Evolutionary conservation across 2,888 invertebrate species (phyloP).

Genomic region (Andricus quercusramuli): DNA sequence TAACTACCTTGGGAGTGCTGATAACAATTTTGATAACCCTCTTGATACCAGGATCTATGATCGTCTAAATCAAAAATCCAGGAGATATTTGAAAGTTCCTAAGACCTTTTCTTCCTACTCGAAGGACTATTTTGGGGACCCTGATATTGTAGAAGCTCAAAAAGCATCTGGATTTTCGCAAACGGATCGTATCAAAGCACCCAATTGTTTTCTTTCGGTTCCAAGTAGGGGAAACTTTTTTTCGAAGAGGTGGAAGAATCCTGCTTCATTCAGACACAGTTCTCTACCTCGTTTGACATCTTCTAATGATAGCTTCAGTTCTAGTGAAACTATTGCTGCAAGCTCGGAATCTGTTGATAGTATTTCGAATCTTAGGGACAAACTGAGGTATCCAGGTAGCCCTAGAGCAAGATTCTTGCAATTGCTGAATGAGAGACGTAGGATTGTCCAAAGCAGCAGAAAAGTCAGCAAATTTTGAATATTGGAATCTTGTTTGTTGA

Average conservation of each 20-base stretch:
- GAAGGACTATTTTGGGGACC: neutral
- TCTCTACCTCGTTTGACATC: constrained; percentile 16
- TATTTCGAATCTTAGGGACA: constrained; percentile 56
- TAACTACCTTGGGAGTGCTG: neutral
- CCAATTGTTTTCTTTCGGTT: neutral
- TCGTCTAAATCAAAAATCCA: neutral
- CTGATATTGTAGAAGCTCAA: neutral
- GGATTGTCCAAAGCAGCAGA: constrained; percentile 68
- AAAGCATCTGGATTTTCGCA: neutral
- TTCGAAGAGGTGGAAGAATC: constrained; percentile 25
- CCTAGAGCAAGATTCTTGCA: constrained; percentile 70
- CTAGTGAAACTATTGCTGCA: constrained; percentile 39
- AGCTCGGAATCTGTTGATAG: constrained; percentile 58
- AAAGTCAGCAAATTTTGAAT: constrained; percentile 55
- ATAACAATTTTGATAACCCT: neutral
- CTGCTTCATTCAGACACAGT: neutral
- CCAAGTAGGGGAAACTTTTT: neutral
- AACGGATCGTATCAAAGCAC: neutral
- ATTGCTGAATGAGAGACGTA: constrained; percentile 66
- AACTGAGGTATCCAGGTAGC: constrained; percentile 66
- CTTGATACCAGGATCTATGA: constrained; percentile 3
- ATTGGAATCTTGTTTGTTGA: neutral
- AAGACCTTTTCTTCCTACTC: neutral
- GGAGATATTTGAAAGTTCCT: neutral
- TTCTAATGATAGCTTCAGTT: constrained; percentile 27